These are phyloP conservation scores for Hybos culiciformis DNA, from an alignment of 2,888 invertebrate genomes.

Conservation along the genomic window DNA sequence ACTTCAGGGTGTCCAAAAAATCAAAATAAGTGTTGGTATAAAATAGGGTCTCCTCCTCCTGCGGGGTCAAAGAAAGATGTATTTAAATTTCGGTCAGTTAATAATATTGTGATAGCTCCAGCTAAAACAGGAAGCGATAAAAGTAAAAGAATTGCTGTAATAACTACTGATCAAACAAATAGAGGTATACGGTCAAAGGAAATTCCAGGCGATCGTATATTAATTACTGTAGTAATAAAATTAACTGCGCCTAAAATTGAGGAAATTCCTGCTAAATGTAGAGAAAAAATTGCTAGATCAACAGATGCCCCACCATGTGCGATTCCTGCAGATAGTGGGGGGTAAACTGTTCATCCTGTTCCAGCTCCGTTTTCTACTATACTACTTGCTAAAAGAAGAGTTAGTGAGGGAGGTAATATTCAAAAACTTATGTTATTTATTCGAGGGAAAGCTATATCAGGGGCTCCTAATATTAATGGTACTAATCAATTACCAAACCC, in stretches of 20 bases:
- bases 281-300: conserved; percentile 61
- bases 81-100: conserved; percentile 68
- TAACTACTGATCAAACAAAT: conserved; percentile 59
- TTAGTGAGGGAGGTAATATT: conserved; percentile 54
- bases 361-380: conserved; percentile 56
- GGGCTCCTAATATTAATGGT: conserved; percentile 59
- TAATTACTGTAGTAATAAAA: conserved; percentile 63
- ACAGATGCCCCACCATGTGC: conserved; percentile 53
- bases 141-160: conserved; percentile 50
- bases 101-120: conserved; percentile 64
- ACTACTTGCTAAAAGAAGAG: conserved; percentile 48
- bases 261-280: conserved; percentile 60
- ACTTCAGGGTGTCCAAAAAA: conserved; percentile 82
- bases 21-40: conserved; percentile 76
- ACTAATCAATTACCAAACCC: conserved; percentile 75
- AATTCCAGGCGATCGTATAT: conserved; percentile 49
- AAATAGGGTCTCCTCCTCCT: conserved; percentile 66
- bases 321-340: conserved; percentile 49
- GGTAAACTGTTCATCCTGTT: conserved; percentile 68
- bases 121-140: conserved; percentile 62
- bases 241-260: conserved; percentile 66
- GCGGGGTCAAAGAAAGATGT: conserved; percentile 69
- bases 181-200: conserved; percentile 51
- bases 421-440: conserved; percentile 80
- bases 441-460: conserved; percentile 71